Evolutionary conservation across 2,888 invertebrate species (phyloP).

Genomic region (Apoda limacodes): DNA sequence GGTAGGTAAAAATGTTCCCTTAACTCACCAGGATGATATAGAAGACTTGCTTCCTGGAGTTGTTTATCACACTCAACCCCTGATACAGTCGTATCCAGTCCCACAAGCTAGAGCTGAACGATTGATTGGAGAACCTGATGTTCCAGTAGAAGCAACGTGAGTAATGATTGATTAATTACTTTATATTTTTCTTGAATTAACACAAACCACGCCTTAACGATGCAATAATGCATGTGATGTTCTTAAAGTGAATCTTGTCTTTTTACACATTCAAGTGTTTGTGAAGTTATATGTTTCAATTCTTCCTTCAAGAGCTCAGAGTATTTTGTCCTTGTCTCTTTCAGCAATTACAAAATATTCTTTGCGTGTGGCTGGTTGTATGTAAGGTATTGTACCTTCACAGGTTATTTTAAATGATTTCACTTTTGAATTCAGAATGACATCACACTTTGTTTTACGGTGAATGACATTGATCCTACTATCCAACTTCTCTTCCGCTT

Average conservation of each 20-base stretch:
- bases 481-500: too few species aligned
- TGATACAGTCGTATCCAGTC: slow-evolving; percentile 77
- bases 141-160: slow-evolving; percentile 85
- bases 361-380: slow-evolving; percentile 89
- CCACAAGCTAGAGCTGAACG: slow-evolving; percentile 75
- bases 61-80: slow-evolving; percentile 73
- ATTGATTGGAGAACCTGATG: slow-evolving; percentile 76
- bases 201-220: too few species aligned
- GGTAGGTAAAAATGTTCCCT: slow-evolving; percentile 4
- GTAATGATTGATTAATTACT: too few species aligned
- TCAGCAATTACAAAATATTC: slow-evolving; percentile 85
- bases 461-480: slow-evolving; percentile 49
- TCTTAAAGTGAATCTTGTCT: too few species aligned
- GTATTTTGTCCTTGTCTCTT: slow-evolving; percentile 72
- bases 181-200: too few species aligned
- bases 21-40: slow-evolving; percentile 59
- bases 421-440: slow-evolving; percentile 52
- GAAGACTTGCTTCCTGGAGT: slow-evolving; percentile 71
- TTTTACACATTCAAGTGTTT: too few species aligned
- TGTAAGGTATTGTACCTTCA: slow-evolving; percentile 78
- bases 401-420: slow-evolving; percentile 41
- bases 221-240: too few species aligned
- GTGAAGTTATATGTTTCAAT: slow-evolving; percentile 11
- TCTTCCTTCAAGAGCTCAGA: slow-evolving; percentile 41
- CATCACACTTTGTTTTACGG: slow-evolving; percentile 48